Evolutionary conservation across 1,140 invertebrate genomes (phyloP), one percentile per base, ranked within the genome.

Genomic region (Neuroterus valhalla): DNA sequence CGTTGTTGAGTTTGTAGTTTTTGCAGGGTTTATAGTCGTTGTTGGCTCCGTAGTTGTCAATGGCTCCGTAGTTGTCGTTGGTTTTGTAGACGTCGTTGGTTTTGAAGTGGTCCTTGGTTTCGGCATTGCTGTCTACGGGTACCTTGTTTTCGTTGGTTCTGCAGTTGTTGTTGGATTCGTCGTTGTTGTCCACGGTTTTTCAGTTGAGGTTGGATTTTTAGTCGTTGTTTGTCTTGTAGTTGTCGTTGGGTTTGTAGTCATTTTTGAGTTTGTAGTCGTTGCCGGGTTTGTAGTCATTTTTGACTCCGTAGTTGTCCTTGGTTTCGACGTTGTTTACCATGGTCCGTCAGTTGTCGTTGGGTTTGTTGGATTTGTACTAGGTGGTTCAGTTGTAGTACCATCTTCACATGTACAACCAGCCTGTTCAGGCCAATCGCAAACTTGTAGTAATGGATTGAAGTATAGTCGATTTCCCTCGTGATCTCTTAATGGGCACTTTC

Each of bases 371-470:
- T 17, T 21, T 1, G 50, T 55, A 1, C 19, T 66, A 19, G 44
- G 21, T 73, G 45, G 23, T 43, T 15, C n/a, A 21, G 19, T 52
- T 52, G 26, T 44, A 52, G 68, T 75, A 26, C 2, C 26, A 26
- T 4, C 26, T 4, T 26, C 15, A 3, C 6, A 23, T n/a, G 55
- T 38, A 66, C 87, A 88, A 23, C 75, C 50, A 21, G 83, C 84
- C 55, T 82, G 70, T 14, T 68, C n/a, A 5, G 87, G 81, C 77
- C 82, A 82, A 21, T 87, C 85, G 52, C 89, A 91, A 14, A 89
- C 88, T 80, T 91, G 84, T 14, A 77, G 44, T 12, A 81, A 76
- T 8, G 89, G 82, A 79, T 93, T 91, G 73, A 93, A 94, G 45
- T 90, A 80, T 0, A 91, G 77, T 1, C 81, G 84, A 0, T 74